phyloP scores from a whole-genome alignment of 2,113 vertebrate species.

The Aegithalos caudatus region DNA sequence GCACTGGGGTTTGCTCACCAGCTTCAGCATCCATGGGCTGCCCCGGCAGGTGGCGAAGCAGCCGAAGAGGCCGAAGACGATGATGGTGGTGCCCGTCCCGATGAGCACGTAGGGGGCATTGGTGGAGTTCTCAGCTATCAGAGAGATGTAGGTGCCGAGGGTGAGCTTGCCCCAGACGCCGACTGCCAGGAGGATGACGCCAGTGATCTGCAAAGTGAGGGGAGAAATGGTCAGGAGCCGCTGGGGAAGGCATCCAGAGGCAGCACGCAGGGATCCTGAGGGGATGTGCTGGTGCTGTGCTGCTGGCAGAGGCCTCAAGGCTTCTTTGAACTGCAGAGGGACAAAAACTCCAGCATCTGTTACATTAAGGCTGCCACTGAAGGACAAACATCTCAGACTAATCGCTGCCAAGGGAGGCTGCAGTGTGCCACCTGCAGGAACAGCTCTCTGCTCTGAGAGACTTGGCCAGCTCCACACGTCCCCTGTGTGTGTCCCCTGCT shows the following conservation, averaged over 20 bases:
- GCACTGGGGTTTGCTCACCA: constrained; percentile 77
- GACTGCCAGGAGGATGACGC: constrained; percentile 93
- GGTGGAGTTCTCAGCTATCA: constrained; percentile 98
- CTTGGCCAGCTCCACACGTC: background rate
- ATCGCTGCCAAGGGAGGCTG: background rate
- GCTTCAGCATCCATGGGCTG: constrained; percentile 99
- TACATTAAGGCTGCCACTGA: background rate
- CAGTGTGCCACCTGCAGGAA: background rate
- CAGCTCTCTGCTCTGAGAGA: background rate
- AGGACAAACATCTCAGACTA: background rate
- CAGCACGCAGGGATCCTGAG: background rate
- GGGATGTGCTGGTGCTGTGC: background rate
- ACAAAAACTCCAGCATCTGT: background rate
- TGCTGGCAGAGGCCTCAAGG: background rate
- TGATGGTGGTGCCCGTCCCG: constrained; percentile 94
- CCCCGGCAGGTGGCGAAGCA: constrained; percentile 98
- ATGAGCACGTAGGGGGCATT: constrained; percentile 98
- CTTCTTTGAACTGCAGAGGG: background rate
- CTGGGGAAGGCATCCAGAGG: background rate
- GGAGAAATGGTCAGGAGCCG: background rate
- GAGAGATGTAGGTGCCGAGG: constrained; percentile 94
- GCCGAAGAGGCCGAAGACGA: constrained; percentile 95
- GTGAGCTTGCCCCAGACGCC: constrained; percentile 98
- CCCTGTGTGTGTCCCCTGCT: background rate
- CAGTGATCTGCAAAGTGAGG: constrained; percentile 86